These are phyloP conservation scores for Corythornis vintsioides DNA, from an alignment of 2,113 vertebrate species.

Conservation along the genomic window DNA sequence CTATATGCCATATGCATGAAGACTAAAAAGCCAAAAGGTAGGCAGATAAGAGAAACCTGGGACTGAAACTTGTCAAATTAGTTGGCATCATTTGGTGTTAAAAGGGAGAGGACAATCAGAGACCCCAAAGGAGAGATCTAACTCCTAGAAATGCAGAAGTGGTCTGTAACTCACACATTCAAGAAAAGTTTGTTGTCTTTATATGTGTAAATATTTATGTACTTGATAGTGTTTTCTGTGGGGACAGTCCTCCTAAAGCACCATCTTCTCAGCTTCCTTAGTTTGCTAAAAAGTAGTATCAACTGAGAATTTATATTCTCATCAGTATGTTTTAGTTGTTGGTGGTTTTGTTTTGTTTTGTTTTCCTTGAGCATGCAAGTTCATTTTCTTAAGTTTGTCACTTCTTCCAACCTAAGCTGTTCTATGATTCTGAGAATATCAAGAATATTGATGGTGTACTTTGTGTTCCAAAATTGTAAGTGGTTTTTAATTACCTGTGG, in stretches of 20 bases:
- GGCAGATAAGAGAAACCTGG: background rate
- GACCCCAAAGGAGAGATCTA: background rate
- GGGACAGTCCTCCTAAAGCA: background rate
- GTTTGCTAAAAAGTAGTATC: background rate
- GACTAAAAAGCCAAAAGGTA: background rate
- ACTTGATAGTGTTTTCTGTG: background rate
- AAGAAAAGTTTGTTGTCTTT: background rate
- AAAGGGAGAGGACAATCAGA: background rate
- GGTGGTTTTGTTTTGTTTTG: no score
- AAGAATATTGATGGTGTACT: background rate
- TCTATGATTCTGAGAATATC: background rate
- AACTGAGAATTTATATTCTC: background rate
- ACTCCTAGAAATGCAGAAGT: background rate
- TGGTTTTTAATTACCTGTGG: background rate
- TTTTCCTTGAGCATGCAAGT: background rate
- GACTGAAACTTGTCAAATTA: background rate
- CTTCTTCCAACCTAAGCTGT: background rate
- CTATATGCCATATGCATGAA: background rate
- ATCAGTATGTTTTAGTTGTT: background rate
- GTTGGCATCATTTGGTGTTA: background rate
- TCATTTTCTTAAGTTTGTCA: background rate
- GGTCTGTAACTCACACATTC: background rate
- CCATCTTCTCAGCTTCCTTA: background rate
- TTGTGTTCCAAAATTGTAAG: background rate
- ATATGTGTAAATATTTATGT: background rate